These are phyloP conservation scores for Prochilodus magdalenae DNA, from an alignment of 2,113 vertebrate species.

Conservation along the genomic window DNA sequence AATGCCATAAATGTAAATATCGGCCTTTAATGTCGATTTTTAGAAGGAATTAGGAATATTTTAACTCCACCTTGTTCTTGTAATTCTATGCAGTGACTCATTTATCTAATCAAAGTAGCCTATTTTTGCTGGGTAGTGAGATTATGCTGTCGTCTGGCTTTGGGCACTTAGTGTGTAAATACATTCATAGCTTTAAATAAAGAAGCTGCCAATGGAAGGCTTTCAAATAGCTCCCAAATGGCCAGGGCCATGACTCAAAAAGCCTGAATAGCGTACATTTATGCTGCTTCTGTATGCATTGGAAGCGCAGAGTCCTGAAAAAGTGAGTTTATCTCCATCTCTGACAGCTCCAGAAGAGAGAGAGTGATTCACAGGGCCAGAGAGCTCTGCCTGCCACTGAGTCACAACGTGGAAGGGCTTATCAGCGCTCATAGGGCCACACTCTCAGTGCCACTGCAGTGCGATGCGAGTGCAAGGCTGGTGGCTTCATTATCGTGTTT, in stretches of 20 bases:
- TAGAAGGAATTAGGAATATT: too few relatives aligned
- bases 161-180: not conserved
- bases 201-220: not conserved
- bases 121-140: not conserved
- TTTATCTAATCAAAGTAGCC: not conserved
- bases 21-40: too few relatives aligned
- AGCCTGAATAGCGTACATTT: not conserved
- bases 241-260: not conserved
- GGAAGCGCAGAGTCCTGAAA: not conserved
- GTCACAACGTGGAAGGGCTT: constrained; percentile 15
- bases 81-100: too few relatives aligned
- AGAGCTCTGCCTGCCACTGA: constrained; percentile 22
- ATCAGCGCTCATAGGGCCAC: not conserved
- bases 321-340: not conserved
- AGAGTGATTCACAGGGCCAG: not conserved
- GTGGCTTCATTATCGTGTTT: constrained; percentile 39
- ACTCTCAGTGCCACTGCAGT: constrained; percentile 19
- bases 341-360: not conserved
- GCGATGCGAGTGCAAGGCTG: constrained; percentile 11
- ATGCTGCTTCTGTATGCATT: not conserved
- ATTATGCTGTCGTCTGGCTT: not conserved
- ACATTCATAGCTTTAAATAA: not conserved
- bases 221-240: not conserved
- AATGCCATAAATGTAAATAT: too few relatives aligned
- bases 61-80: too few relatives aligned